phyloP scores from a whole-genome alignment of 2,113 vertebrate genomes.

The Ranitomeya imitator region DNA sequence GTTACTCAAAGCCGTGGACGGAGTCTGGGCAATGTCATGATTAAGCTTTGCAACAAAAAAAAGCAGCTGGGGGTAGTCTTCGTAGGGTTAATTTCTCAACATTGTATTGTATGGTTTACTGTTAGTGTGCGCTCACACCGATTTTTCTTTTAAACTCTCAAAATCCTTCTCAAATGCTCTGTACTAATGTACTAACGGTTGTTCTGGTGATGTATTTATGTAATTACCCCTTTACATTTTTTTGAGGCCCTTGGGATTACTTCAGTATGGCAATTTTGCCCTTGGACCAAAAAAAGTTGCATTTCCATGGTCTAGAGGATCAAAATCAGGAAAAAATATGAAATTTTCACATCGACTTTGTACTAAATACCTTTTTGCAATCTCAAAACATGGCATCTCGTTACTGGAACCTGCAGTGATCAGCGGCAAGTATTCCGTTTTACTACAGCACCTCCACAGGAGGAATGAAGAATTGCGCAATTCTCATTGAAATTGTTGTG shows the following conservation, averaged over 20 bases:
- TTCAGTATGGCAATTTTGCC: no score
- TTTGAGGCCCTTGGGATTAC: no score
- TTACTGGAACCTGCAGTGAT: no score
- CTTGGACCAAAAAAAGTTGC: no score
- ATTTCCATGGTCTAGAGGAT: background rate
- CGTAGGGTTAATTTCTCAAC: background rate
- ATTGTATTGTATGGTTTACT: background rate
- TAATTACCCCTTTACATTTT: no score
- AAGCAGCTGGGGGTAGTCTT: background rate
- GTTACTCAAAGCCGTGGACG: conserved; percentile 2
- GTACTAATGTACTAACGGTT: no score
- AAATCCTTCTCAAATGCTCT: no score
- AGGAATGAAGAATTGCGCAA: background rate
- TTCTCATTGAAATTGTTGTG: background rate
- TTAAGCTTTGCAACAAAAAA: background rate
- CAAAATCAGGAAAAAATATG: background rate
- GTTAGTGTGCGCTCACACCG: no score
- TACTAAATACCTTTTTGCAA: no score
- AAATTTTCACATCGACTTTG: background rate
- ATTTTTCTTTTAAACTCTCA: no score
- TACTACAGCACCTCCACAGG: background rate
- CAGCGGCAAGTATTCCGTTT: background rate
- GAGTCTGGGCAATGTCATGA: conserved; percentile 38
- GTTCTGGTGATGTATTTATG: no score
- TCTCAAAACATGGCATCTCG: no score